phyloP scores from a whole-genome alignment of 2,888 invertebrate genomes.

The Aromia moschata region DNA sequence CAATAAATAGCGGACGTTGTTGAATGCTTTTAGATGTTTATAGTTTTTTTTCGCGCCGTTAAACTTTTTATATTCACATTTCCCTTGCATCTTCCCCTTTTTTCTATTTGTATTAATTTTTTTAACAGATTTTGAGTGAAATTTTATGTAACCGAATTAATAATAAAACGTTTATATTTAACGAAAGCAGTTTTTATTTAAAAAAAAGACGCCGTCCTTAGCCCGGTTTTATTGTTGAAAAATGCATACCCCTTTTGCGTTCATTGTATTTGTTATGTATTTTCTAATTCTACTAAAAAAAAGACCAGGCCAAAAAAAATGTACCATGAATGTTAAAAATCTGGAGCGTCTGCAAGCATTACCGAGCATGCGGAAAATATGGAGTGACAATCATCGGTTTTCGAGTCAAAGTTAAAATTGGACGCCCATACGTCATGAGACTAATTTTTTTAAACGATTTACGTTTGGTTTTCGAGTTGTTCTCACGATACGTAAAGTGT shows the following conservation, averaged over 20 bases:
- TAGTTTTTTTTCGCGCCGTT: constrained; percentile 33
- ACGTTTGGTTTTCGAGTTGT: constrained; percentile 11
- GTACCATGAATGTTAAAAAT: neutral
- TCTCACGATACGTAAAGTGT: constrained; percentile 4
- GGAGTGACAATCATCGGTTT: neutral
- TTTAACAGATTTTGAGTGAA: constrained; percentile 51
- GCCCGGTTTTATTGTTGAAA: constrained; percentile 26
- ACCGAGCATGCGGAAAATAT: neutral
- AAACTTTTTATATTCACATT: constrained; percentile 15
- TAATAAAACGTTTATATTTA: constrained; percentile 32
- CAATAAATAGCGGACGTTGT: constrained; percentile 39
- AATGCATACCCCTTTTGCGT: constrained; percentile 27
- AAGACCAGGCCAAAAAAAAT: constrained; percentile 10
- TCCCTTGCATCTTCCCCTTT: constrained; percentile 26
- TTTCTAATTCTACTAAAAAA: constrained; percentile 26
- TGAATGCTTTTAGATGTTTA: constrained; percentile 40
- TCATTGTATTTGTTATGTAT: constrained; percentile 30
- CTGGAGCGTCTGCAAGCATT: neutral
- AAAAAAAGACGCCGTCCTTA: neutral
- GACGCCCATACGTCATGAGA: constrained; percentile 23
- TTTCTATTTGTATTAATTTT: constrained; percentile 40
- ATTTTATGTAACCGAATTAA: constrained; percentile 45
- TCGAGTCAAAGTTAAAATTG: constrained; percentile 2
- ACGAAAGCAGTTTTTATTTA: neutral
- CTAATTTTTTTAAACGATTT: constrained; percentile 15